These are phyloP conservation scores for Pelvicachromis taeniatus DNA, from an alignment of 2,113 vertebrate species.

Conservation along the genomic window DNA sequence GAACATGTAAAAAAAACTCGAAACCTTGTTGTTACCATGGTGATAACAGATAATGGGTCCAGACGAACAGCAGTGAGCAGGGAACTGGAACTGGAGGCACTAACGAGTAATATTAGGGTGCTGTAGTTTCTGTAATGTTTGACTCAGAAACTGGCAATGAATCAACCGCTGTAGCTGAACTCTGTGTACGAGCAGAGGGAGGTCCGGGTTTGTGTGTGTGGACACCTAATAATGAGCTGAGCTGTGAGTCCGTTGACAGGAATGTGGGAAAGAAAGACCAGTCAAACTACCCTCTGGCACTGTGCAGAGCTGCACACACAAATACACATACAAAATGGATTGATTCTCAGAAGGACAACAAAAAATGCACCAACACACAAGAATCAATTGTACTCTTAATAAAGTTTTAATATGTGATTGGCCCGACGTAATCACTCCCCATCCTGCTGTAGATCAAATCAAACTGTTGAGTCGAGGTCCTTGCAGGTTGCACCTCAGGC, in stretches of 20 bases:
- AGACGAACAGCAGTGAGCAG: neutral
- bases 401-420: neutral
- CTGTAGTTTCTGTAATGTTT: neutral
- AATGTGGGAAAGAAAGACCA: slow-evolving; percentile 30
- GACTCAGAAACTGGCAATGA: neutral
- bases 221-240: neutral
- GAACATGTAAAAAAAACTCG: neutral
- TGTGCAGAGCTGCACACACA: neutral
- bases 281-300: neutral
- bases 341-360: neutral
- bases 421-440: neutral
- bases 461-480: neutral
- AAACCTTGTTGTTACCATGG: neutral
- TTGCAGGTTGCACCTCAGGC: neutral
- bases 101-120: neutral
- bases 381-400: neutral
- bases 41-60: neutral
- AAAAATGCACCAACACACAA: neutral
- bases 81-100: neutral
- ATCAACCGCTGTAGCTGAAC: neutral
- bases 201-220: neutral
- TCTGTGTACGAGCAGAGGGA: neutral
- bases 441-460: slow-evolving; percentile 8
- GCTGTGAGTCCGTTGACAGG: slow-evolving; percentile 32
- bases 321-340: neutral